Evolutionary conservation across 1,140 invertebrate genomes (phyloP).

Genomic region (Leptinotarsa texana): DNA sequence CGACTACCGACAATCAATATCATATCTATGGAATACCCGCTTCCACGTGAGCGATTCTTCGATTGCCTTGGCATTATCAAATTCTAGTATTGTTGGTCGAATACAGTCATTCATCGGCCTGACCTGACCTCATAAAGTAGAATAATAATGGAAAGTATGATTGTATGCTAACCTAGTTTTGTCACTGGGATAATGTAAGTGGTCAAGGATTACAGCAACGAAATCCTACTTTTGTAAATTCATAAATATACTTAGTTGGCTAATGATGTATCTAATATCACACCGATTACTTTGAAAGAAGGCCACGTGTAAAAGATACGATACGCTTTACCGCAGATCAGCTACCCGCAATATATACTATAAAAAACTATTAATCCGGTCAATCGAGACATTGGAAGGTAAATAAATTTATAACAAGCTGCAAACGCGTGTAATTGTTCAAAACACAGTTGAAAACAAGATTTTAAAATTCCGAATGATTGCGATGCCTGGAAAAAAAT

Average conservation of each 20-base stretch:
- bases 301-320: not conserved
- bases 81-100: constrained; percentile 1
- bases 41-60: not conserved
- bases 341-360: too few relatives aligned
- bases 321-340: not conserved
- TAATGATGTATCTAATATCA: not conserved
- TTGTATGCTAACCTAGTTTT: not conserved
- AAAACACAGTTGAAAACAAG: too few relatives aligned
- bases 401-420: too few relatives aligned
- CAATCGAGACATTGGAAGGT: too few relatives aligned
- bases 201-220: not conserved
- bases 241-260: not conserved
- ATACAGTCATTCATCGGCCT: not conserved
- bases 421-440: too few relatives aligned
- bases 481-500: too few relatives aligned
- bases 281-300: not conserved
- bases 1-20: too few relatives aligned
- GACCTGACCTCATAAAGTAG: not conserved
- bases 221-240: constrained; percentile 1
- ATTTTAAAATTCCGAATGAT: too few relatives aligned
- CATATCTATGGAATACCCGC: not conserved
- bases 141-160: constrained; percentile 8
- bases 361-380: too few relatives aligned
- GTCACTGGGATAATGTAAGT: not conserved
- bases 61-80: not conserved